Evolutionary conservation across 2,888 invertebrate species (phyloP).

Genomic region (Aspidiotus destructor): DNA sequence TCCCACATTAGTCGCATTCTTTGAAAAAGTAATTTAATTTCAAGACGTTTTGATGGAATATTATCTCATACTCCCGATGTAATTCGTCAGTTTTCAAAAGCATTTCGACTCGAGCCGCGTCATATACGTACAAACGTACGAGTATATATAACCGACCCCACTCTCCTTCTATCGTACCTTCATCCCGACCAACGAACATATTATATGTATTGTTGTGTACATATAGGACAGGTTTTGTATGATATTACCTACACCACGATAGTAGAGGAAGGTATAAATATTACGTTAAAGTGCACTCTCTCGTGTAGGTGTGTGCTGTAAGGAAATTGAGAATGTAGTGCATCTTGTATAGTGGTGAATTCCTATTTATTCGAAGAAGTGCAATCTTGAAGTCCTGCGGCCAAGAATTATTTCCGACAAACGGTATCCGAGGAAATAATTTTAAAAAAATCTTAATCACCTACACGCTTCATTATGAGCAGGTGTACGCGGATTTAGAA

Average conservation of each 20-base stretch:
- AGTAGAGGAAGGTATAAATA: too few relatives aligned
- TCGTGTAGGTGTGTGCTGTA: too few relatives aligned
- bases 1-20: constrained; percentile 22
- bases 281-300: too few relatives aligned
- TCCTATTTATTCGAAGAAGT: not conserved
- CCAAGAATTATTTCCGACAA: constrained; percentile 20
- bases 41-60: constrained; percentile 33
- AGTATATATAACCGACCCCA: not conserved
- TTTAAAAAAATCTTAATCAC: constrained; percentile 26
- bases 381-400: not conserved
- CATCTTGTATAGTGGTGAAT: too few relatives aligned
- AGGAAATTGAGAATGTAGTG: too few relatives aligned
- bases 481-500: constrained; percentile 27
- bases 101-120: constrained; percentile 10
- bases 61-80: constrained; percentile 23
- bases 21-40: constrained; percentile 32
- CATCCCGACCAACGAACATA: too few relatives aligned
- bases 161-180: too few relatives aligned
- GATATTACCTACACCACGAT: too few relatives aligned
- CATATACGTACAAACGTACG: not conserved
- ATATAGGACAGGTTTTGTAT: too few relatives aligned
- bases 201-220: too few relatives aligned
- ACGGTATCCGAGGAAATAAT: constrained; percentile 10
- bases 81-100: constrained; percentile 32
- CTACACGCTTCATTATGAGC: constrained; percentile 29